Evolutionary conservation across 2,113 vertebrate species (phyloP), one percentile per base, ranked within the genome.

Genomic region (Colius striatus): DNA sequence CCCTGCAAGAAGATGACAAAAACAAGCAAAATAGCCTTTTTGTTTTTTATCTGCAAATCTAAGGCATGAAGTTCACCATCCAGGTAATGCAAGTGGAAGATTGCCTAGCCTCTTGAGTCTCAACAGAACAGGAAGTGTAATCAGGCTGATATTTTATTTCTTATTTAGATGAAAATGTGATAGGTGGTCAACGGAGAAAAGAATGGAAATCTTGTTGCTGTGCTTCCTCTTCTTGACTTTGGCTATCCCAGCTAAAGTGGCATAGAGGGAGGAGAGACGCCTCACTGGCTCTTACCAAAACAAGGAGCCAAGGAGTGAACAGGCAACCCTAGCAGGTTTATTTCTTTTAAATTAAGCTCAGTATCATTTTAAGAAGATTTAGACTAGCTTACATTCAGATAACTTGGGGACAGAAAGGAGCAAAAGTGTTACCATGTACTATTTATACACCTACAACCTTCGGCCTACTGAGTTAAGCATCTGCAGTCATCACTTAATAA

Each of bases 381-480:
- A 71, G 8, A 38, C 25, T 18, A 80, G 34, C 14, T 68, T 53
- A 8, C 30, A 45, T 80, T 83, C 45, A 65, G 67, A 61, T 76
- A 89, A 48, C n/a, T 4, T 57, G 58, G 7, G 54, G 50, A 34
- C 1, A 2, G n/a, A 76, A 50, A 78, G 62, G 16, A 72, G 16
- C 3, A 38, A 34, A 95, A 82, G 65, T 50, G 43, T 74, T 51
- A 53, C 72, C 41, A 30, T 38, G 36, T 71, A 62, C 90, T 89
- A 84, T 88, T 90, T 90, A 90, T 90, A 90, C 30, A 73, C 5
- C n/a, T 77, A 19, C 45, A 84, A 84, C 70, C 78, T 93, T 90
- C 75, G 90, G 72, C 71, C 82, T 73, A 71, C 85, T 90, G 72
- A 73, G 75, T 85, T 85, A 95, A 85, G 79, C 71, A 79, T 79